Percentiles rank a stretch among this genome's conserved stretches.
These are phyloP conservation scores for Clarias fuscus DNA, from an alignment of 2,797 vertebrate genomes.

Conservation along the genomic window DNA sequence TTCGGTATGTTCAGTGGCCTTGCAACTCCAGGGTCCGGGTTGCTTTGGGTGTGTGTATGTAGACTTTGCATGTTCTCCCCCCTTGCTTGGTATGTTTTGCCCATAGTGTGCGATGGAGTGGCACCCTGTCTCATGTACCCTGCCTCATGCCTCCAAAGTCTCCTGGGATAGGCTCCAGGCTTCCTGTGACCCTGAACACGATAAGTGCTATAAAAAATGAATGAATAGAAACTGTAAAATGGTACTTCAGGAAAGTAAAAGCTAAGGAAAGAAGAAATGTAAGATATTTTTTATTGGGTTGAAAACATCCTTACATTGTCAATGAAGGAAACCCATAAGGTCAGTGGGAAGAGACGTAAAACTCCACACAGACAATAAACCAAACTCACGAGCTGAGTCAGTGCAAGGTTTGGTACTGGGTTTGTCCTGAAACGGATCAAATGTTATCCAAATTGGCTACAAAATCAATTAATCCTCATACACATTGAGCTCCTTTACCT, in stretches of 20 bases:
- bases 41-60: too few species aligned
- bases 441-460: neutral
- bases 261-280: neutral
- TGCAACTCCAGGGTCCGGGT: too few species aligned
- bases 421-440: neutral
- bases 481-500: neutral
- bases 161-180: too few species aligned
- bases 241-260: neutral
- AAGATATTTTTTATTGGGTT: neutral
- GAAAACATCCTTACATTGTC: neutral
- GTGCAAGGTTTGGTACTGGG: neutral
- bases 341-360: neutral
- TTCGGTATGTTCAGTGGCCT: neutral
- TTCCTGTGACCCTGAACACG: too few species aligned
- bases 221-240: neutral
- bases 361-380: neutral
- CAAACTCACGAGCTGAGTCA: neutral
- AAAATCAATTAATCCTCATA: neutral
- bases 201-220: too few species aligned
- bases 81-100: too few species aligned
- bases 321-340: neutral
- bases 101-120: too few species aligned
- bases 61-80: too few species aligned
- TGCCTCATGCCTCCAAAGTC: too few species aligned
- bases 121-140: too few species aligned